These are phyloP conservation scores for Petrosia ficiformis DNA, from an alignment of 37 sponge, comb jelly and placozoan genomes.

Conservation along the genomic window DNA sequence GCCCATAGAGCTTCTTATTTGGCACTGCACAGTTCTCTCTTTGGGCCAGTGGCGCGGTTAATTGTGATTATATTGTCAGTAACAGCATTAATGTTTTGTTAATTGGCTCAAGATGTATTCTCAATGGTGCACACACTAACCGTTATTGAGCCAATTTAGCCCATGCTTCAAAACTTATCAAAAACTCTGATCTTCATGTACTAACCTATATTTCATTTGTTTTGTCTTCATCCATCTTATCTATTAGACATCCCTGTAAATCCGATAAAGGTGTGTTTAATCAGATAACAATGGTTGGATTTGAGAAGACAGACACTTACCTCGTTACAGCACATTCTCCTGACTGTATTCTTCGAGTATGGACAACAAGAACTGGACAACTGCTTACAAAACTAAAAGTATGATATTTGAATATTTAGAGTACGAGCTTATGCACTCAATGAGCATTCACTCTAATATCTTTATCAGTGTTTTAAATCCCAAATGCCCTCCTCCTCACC, in stretches of 20 bases:
- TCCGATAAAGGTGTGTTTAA: background rate
- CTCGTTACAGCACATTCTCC: constrained; percentile 70
- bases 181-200: too few relatives aligned
- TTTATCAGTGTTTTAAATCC: background rate
- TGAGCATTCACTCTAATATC: background rate
- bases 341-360: constrained; percentile 51
- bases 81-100: too few relatives aligned
- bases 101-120: too few relatives aligned
- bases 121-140: too few relatives aligned
- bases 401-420: background rate
- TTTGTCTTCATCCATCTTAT: background rate
- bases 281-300: constrained; percentile 19
- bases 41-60: too few relatives aligned
- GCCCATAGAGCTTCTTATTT: too few relatives aligned
- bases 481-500: too few relatives aligned
- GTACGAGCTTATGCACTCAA: background rate
- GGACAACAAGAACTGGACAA: constrained; percentile 23
- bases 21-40: too few relatives aligned
- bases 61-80: too few relatives aligned
- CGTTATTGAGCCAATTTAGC: too few relatives aligned
- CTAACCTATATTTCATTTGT: too few relatives aligned
- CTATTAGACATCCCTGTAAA: background rate
- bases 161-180: too few relatives aligned
- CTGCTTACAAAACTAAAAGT: constrained; percentile 35
- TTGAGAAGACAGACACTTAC: constrained; percentile 54